A percentile compares a stretch with the other conserved stretches of the same genome.
These are phyloP conservation scores for Lasioglossum vierecki DNA, from an alignment of 2,888 invertebrate species.

Conservation along the genomic window DNA sequence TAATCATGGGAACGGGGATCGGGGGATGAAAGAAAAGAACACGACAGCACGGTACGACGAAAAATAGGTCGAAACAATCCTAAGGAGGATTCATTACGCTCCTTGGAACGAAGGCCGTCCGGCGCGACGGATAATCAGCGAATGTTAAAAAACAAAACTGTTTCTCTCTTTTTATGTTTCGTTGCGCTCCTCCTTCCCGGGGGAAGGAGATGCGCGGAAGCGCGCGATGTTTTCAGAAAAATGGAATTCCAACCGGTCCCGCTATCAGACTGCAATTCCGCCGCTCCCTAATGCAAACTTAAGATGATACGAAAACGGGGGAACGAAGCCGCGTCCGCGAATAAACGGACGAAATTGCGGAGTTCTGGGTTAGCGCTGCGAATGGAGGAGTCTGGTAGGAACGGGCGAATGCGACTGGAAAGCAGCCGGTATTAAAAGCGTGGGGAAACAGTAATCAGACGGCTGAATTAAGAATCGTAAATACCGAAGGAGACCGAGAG, in stretches of 20 bases:
- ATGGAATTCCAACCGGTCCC: slow-evolving; percentile 27
- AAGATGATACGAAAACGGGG: slow-evolving; percentile 25
- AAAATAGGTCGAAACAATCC: slow-evolving; percentile 59
- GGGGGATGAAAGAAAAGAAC: slow-evolving; percentile 21
- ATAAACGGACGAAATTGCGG: slow-evolving; percentile 21
- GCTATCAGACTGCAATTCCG: slow-evolving; percentile 22
- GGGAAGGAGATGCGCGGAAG: background rate
- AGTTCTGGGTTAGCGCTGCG: slow-evolving; percentile 14
- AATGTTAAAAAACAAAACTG: slow-evolving; percentile 19
- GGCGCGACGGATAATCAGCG: slow-evolving; percentile 37
- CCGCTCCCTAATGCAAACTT: slow-evolving; percentile 27
- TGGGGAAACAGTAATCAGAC: slow-evolving; percentile 50
- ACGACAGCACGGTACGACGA: slow-evolving; percentile 26
- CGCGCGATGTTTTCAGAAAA: slow-evolving; percentile 33
- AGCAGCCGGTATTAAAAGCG: slow-evolving; percentile 37
- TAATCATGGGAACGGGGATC: slow-evolving; percentile 41
- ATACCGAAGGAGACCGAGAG: slow-evolving; percentile 25
- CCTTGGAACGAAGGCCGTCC: slow-evolving; percentile 14
- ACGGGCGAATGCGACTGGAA: slow-evolving; percentile 2
- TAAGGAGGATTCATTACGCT: slow-evolving; percentile 56
- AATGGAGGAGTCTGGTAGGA: background rate
- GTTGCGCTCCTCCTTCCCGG: background rate
- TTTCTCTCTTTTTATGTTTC: background rate
- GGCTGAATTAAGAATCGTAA: slow-evolving; percentile 52
- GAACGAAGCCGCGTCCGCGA: slow-evolving; percentile 11